Percentiles rank a stretch among this genome's conserved stretches.
phyloP scores from a whole-genome alignment of 2,797 vertebrate species.

The Epinephelus awoara region DNA sequence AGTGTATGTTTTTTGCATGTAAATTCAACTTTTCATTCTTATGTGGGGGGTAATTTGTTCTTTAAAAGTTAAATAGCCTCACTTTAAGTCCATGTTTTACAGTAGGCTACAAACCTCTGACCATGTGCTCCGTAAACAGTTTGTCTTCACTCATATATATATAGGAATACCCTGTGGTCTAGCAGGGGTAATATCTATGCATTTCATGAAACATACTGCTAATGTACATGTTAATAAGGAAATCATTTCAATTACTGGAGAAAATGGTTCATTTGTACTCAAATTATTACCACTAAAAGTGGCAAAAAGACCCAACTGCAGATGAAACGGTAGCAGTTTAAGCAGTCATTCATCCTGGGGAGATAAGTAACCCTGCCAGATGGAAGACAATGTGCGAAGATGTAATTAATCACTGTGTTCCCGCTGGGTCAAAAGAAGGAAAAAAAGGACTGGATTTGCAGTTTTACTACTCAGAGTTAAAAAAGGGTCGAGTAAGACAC shows the following conservation, averaged over 20 bases:
- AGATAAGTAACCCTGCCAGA: conserved; percentile 80
- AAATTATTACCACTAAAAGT: conserved; percentile 69
- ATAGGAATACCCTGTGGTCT: conserved; percentile 35
- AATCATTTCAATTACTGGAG: conserved; percentile 64
- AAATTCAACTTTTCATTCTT: background rate
- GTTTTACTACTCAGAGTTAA: conserved; percentile 67
- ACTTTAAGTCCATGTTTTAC: background rate
- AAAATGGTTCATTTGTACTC: conserved; percentile 65
- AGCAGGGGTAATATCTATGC: conserved; percentile 19
- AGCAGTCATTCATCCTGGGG: conserved; percentile 74
- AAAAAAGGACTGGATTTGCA: conserved; percentile 56
- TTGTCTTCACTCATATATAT: conserved; percentile 28
- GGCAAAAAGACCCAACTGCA: conserved; percentile 54
- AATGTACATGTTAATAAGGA: conserved; percentile 61
- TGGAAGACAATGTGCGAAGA: conserved; percentile 76
- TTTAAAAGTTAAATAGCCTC: background rate
- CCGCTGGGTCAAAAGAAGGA: conserved; percentile 63
- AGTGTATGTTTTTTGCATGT: background rate
- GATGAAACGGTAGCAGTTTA: conserved; percentile 72
- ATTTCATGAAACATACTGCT: conserved; percentile 27
- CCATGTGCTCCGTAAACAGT: conserved; percentile 37
- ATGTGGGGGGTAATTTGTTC: background rate
- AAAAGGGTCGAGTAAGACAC: conserved; percentile 59
- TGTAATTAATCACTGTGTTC: conserved; percentile 79
- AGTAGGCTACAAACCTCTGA: background rate